These are phyloP conservation scores for Stegodyphus dumicola DNA, from an alignment of 1,140 invertebrate species.

Conservation along the genomic window DNA sequence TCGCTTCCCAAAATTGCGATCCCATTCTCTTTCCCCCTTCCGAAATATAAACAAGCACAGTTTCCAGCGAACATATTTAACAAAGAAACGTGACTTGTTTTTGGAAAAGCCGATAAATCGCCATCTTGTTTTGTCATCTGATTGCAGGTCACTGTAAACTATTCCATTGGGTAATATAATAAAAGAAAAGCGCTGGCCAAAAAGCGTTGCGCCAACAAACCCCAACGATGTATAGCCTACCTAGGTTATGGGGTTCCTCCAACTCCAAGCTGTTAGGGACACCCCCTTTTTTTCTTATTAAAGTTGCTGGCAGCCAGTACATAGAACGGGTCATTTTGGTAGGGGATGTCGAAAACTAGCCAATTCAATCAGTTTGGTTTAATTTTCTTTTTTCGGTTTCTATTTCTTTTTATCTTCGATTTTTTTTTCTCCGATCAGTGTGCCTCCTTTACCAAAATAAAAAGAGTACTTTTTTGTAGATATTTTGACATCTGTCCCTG, in stretches of 20 bases:
- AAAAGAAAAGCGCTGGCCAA: conserved; percentile 33
- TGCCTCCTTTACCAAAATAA: not conserved
- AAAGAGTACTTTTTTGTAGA: not conserved
- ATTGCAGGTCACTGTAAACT: conserved; percentile 53
- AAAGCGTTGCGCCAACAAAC: conserved; percentile 24
- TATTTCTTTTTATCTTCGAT: conserved; percentile 19
- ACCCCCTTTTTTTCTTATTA: conserved; percentile 34
- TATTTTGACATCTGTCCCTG: not conserved
- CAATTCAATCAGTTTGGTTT: conserved; percentile 44
- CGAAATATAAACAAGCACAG: not conserved
- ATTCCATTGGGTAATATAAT: conserved; percentile 56
- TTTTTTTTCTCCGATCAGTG: conserved; percentile 6
- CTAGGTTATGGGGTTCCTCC: conserved; percentile 44
- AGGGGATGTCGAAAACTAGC: conserved; percentile 43
- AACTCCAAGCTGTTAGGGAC: conserved; percentile 34
- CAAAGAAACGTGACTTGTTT: conserved; percentile 43
- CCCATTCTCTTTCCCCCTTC: not conserved
- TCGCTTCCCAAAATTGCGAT: not conserved
- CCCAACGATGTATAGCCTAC: conserved; percentile 12
- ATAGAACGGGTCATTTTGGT: conserved; percentile 27
- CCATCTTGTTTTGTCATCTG: conserved; percentile 56
- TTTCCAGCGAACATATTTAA: conserved; percentile 44
- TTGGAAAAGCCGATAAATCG: conserved; percentile 36
- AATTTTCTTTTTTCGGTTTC: conserved; percentile 17
- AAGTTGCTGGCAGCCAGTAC: conserved; percentile 18